A percentile compares a stretch with the other conserved stretches of the same genome.
Evolutionary conservation across 1,140 invertebrate species (phyloP).

Genomic region (Hydropsyche tenuis): DNA sequence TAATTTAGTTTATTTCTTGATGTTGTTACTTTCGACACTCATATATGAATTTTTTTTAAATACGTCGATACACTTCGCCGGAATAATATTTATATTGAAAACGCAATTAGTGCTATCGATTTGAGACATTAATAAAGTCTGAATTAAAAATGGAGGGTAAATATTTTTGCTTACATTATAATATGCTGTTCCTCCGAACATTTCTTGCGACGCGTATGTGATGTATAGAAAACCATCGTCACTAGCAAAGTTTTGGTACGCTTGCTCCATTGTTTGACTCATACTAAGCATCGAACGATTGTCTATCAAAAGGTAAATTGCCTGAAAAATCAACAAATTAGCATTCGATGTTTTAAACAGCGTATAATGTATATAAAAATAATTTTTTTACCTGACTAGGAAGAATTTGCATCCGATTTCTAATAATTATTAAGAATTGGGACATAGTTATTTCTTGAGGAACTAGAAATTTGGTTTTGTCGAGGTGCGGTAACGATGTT

Average conservation of each 20-base stretch:
- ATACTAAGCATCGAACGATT: conserved; percentile 81
- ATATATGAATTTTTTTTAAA: too few relatives aligned
- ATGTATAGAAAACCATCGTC: conserved; percentile 86
- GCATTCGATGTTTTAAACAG: too few relatives aligned
- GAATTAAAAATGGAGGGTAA: too few relatives aligned
- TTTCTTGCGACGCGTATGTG: conserved; percentile 87
- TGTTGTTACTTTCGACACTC: too few relatives aligned
- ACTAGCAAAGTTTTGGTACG: conserved; percentile 77
- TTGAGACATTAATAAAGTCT: too few relatives aligned
- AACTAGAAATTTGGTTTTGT: conserved; percentile 80
- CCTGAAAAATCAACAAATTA: conserved; percentile 62
- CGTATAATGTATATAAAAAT: too few relatives aligned
- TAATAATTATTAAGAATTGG: conserved; percentile 79
- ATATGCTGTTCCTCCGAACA: conserved; percentile 67
- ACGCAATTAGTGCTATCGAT: too few relatives aligned
- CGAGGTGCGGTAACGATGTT: conserved; percentile 69
- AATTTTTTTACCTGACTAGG: conserved; percentile 59
- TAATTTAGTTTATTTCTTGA: too few relatives aligned
- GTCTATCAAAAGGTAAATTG: conserved; percentile 82
- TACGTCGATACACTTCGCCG: too few relatives aligned
- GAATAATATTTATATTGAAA: too few relatives aligned
- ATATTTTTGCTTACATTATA: not conserved
- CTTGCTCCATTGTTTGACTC: conserved; percentile 79
- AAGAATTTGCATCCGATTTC: conserved; percentile 63
- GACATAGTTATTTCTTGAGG: conserved; percentile 82